Evolutionary conservation across 2,797 vertebrate genomes (phyloP), one percentile per base, ranked within the genome.

Genomic region (Tympanoctomys barrerae): DNA sequence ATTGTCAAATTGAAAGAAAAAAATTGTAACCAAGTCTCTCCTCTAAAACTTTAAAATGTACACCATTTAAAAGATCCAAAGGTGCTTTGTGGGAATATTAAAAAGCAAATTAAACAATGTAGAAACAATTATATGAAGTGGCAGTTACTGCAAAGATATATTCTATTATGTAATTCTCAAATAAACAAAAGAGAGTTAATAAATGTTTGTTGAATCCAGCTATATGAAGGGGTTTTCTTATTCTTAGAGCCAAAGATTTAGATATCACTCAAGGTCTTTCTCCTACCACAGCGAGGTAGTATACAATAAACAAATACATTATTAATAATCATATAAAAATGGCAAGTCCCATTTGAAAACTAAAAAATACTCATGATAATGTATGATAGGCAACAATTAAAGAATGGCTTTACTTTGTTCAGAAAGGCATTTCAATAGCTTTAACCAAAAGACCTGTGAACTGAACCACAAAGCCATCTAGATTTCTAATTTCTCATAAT

Each of bases 41-140:
- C 21, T 91, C 42, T 68, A 7, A 88, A 90, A 75, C 36, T 82
- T 89, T 24, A 92, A 93, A 77, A 73, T 61, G 11, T 79, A 5
- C 84, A 49, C 2, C 42, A 22, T 39, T 79, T 57, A 70, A 24
- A 84, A 94, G 7, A 71, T 49, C 10, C 10, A 91, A 77, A 57
- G 14, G 39, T 68, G 1, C 22, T 78, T 71, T 49, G 21, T 33
- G n/a, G 16, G 11, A 52, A 80, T 90, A 78, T 73, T 94, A 71
- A 33, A 21, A 92, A 92, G 7, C 7, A 52, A 75, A 82, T 46
- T 87, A 92, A 96, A 42, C 39, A 64, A 36, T 24, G 14, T 22
- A 82, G 42, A 39, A 64, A 90, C 0, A 87, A 52, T 1, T 81
- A 73, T 62, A 59, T 33, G 11, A 88, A 92, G n/a, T 80, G 4